Conservation (phyloP, 2,888 invertebrate species). For the Cantharis rustica region DNA sequence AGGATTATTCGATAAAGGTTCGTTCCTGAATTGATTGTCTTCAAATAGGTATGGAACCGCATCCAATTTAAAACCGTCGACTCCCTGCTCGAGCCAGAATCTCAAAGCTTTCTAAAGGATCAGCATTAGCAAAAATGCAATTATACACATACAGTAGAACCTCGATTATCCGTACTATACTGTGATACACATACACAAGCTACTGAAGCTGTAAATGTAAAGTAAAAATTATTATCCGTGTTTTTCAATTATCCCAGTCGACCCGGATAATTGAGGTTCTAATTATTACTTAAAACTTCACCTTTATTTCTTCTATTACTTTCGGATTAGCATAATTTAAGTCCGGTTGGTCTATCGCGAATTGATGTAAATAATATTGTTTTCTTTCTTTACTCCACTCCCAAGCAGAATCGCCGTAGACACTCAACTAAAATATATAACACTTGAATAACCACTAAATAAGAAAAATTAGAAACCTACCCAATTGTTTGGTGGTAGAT, state of each 20-base stretch:
- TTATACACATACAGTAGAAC: too few species aligned
- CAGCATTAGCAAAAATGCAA: background rate
- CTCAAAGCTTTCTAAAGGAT: conserved; percentile 63
- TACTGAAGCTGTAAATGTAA: too few species aligned
- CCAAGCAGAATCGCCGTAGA: background rate
- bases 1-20: conserved; percentile 44
- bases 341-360: conserved; percentile 76
- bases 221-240: too few species aligned
- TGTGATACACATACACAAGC: too few species aligned
- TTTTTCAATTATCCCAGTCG: too few species aligned
- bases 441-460: background rate
- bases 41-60: conserved; percentile 65
- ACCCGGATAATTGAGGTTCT: too few species aligned
- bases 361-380: conserved; percentile 81
- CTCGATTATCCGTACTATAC: too few species aligned
- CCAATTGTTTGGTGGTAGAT: conserved; percentile 52
- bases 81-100: conserved; percentile 83
- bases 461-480: background rate
- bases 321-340: conserved; percentile 76
- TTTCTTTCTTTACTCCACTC: conserved; percentile 12
- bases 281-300: background rate
- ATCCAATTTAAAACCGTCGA: conserved; percentile 87
- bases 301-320: conserved; percentile 35
- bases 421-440: background rate
- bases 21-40: conserved; percentile 50